Base-by-base conservation (phyloP, 1,140 invertebrate genomes). In the Drosophila bocqueti region DNA sequence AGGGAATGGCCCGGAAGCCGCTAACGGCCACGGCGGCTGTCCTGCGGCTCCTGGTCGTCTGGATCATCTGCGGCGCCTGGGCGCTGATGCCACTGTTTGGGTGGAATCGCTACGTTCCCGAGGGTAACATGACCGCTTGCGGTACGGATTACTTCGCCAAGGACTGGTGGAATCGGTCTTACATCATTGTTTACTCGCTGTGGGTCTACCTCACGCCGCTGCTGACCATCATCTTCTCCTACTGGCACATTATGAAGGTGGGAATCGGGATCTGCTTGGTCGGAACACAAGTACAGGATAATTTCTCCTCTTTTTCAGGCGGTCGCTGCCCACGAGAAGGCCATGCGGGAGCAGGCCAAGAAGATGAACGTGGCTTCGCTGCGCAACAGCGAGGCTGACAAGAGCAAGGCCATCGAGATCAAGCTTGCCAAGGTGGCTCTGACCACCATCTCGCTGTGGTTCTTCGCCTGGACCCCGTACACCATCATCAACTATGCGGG, bases 81-180 rank as follows among this genome's bases (percentile, higher is more conserved):
- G 95, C 96, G 2, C 62, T 97, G 11, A 93, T 95, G 21, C 97
- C 97, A 2, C 85, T 97, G 55, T 95, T 97, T 58, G 97, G 97
- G 46, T 97, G 96, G 96, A 96, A 96, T 76, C 94, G 96, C 93
- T 98, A 96, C 93, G 96, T 96, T 29, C 96, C 96, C 6, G 96
- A 97, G 93, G 96, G 96, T 24, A 97, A 97, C 92, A 95, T 96
- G 94, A 97, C 96, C 4, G 96, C 96, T 15, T 97, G 96, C 81
- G 96, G 96, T 60, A 96, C 96, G 16, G 96, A 97, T 86, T 97
- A 96, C 89, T 93, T 97, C 47, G 94, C 91, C 84, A 95, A 96
- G 82, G 94, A 95, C 54, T 95, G 94, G 94, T 90, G 93, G 38
- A 95, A 94, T 89, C 93, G 94, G 45, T 95, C 94, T 57, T 96